Conservation (phyloP, 2,113 vertebrate species). For the Plotosus lineatus region DNA sequence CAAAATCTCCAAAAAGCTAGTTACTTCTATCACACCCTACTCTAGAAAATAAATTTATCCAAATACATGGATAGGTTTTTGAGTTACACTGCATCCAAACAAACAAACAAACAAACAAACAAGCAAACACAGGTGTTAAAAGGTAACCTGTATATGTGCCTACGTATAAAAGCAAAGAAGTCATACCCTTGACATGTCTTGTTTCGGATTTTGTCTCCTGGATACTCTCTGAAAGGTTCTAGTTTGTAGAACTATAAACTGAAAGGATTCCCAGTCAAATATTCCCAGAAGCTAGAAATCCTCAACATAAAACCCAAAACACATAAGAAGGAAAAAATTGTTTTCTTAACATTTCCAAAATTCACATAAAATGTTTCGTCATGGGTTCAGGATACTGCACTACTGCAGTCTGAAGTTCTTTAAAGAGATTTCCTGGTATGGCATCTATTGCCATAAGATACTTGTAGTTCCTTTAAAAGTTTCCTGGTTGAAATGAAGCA, state of each 20-base stretch:
- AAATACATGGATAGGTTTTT: no score
- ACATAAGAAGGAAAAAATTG: neutral
- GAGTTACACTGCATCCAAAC: no score
- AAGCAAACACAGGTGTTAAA: no score
- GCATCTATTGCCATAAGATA: neutral
- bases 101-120: no score
- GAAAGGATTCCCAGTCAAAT: no score
- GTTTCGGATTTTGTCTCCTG: neutral
- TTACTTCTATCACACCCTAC: no score
- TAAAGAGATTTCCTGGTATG: neutral
- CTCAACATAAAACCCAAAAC: neutral
- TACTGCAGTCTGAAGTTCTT: neutral
- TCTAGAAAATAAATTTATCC: no score
- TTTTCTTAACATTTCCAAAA: neutral
- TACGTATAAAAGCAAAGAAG: neutral
- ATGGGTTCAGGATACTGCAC: no score
- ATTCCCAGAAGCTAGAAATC: neutral
- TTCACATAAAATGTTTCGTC: neutral
- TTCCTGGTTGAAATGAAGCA: neutral
- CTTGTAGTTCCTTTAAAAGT: neutral
- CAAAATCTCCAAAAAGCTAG: no score
- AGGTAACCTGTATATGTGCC: no score
- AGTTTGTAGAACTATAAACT: neutral
- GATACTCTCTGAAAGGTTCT: neutral
- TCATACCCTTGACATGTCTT: neutral